Evolutionary conservation across 2,113 vertebrate genomes (phyloP), one percentile per base, ranked within the genome.

Genomic region (Malurus melanocephalus): DNA sequence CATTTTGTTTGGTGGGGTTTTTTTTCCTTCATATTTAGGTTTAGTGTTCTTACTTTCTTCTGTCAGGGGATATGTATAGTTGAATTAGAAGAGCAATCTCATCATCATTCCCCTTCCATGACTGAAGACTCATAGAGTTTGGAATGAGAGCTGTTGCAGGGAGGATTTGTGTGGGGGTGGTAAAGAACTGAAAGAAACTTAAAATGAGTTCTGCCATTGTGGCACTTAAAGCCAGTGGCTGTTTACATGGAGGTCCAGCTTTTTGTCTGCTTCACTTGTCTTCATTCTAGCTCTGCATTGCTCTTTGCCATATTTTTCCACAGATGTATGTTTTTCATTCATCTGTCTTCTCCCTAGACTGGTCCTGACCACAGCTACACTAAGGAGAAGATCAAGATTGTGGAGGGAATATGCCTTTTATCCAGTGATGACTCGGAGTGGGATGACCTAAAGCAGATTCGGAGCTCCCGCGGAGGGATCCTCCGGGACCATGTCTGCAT

Each of bases 361-460:
- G 97, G 96, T 69, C 97, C 97, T 93, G 99, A 99, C 67, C 98
- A 97, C 89, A 97, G 96, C 94, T 99, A 99, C 96, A 99, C 98
- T 87, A 99, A 99, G 97, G 99, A 99, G 97, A 99, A 99, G 97
- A 98, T 99, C 96, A 99, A 98, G 92, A 99, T 99, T 9, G 99
- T 99, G 85, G 99, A 99, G 96, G 99, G 99, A 11, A 99, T 99
- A 94, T 99, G 98, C 93, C 98, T 99, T 75, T 97, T 99, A 90
- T 98, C 99, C 65, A 97, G 97, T 38, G 98, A 99, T 5, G 98
- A 99, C 77, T 98, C 98, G 2, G 98, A 99, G 93, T 99, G 99
- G 99, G 99, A 99, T 57, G 98, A 99, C 96, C 97, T 99, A 26
- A 99, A 99, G 94, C 99, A 99, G 96, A 97, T 99, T 92, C 99